phyloP scores from a whole-genome alignment of 2,797 vertebrate species.

The Taeniopygia guttata region DNA sequence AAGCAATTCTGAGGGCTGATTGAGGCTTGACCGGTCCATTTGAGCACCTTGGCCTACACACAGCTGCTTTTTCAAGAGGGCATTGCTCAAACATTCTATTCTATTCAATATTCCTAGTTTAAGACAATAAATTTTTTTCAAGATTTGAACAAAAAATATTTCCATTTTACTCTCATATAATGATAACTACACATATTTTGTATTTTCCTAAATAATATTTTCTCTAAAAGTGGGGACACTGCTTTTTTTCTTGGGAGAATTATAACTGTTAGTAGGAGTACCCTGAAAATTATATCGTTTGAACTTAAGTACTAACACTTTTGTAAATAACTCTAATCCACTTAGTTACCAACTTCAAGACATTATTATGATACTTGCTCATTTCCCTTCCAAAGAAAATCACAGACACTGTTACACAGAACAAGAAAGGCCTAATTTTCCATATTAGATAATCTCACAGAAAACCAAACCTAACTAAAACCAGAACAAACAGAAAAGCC shows the following conservation, averaged over 20 bases:
- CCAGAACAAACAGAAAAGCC: neutral
- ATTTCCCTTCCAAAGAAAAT: neutral
- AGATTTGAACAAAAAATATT: neutral
- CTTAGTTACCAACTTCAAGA: neutral
- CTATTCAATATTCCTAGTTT: neutral
- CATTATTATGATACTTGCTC: neutral
- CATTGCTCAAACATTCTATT: neutral
- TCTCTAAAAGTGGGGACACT: neutral
- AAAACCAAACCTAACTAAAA: neutral
- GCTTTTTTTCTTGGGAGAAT: neutral
- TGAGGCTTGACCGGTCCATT: neutral
- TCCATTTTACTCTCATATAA: neutral
- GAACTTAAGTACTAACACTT: neutral
- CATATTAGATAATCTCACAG: neutral
- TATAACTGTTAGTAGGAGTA: neutral
- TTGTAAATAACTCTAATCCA: neutral
- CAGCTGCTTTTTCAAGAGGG: neutral
- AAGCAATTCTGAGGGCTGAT: neutral
- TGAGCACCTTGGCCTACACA: neutral
- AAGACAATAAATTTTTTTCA: neutral
- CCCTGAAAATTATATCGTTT: neutral
- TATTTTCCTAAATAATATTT: neutral
- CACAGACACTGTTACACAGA: neutral
- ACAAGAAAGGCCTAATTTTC: neutral
- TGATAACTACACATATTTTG: neutral